These are phyloP conservation scores for Limnephilus marmoratus DNA, from an alignment of 2,888 invertebrate species.

Conservation along the genomic window DNA sequence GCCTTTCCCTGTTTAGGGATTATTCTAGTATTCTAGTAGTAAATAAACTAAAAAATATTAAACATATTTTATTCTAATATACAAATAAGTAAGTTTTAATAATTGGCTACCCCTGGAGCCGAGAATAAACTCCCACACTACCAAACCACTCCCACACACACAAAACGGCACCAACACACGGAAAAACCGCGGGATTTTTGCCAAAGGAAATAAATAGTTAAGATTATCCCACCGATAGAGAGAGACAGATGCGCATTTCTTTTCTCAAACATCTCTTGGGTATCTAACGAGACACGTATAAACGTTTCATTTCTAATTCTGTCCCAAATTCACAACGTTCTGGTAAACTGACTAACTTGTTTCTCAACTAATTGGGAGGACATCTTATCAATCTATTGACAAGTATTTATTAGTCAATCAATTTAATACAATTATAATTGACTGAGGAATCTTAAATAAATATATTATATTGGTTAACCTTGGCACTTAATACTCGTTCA, in stretches of 20 bases:
- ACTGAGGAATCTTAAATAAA: neutral
- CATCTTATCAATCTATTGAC: neutral
- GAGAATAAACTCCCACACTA: constrained; percentile 6
- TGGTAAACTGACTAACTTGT: neutral
- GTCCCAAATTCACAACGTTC: constrained; percentile 21
- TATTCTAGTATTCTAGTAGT: no score
- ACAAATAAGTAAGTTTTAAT: neutral
- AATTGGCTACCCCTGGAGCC: constrained; percentile 29
- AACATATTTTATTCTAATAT: no score
- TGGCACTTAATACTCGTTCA: neutral
- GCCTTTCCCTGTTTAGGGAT: no score
- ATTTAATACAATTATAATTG: neutral
- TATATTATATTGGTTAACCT: neutral
- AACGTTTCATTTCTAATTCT: constrained; percentile 32
- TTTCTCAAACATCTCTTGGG: neutral
- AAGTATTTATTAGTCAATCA: neutral
- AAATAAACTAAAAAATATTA: no score
- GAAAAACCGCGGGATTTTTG: constrained; percentile 31
- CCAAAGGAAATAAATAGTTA: constrained; percentile 41
- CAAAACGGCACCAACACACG: constrained; percentile 5
- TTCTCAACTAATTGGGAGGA: neutral
- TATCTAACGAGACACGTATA: constrained; percentile 30
- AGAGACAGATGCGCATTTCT: constrained; percentile 8
- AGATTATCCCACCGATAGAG: constrained; percentile 43
- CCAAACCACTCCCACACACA: constrained; percentile 16